Evolutionary conservation across 2,113 vertebrate species (phyloP), one percentile per base, ranked within the genome.

Genomic region (Corynorhinus townsendii): DNA sequence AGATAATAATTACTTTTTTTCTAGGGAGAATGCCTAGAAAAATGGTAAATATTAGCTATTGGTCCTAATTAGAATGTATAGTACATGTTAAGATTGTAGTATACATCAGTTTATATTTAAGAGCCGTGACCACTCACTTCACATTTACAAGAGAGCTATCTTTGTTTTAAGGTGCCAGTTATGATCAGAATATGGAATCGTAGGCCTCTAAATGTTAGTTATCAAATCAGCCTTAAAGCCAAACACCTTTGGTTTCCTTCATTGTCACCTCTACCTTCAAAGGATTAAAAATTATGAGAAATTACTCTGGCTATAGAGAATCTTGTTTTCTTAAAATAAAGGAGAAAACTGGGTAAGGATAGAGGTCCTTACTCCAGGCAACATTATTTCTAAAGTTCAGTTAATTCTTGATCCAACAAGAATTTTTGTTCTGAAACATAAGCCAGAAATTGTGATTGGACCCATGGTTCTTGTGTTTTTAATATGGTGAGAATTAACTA

Each of bases 321-420:
- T 71, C 28, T 47, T 62, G 15, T 94, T n/a, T 88, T 49, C 59
- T 59, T 85, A 81, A 93, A 95, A 82, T 66, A 90, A 86, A 83
- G 64, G 56, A 75, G 19, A 89, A 81, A 11, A 28, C 10, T 69
- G 28, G 38, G 30, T 62, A 73, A 73, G 73, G 20, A 87, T 64
- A 8, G 22, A 83, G 22, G n/a, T 62, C n/a, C 40, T 89, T 52
- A 9, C 4, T 54, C 52, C 4, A 91, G 62, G 26, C 19, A 40
- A 15, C n/a, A 28, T 86, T 82, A 33, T 92, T 96, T 68, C 17
- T 69, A 54, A 90, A 80, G 22, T 87, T 75, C 26, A 85, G 11
- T 35, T n/a, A 64, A 20, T 83, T 82, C 68, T 73, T 66, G 40
- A 79, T 94, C 12, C 26, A 76, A 17, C 43, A 76, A 20, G 56